These are phyloP conservation scores for Haliaeetus leucogaster DNA, from an alignment of 2,113 vertebrate genomes.

Conservation along the genomic window DNA sequence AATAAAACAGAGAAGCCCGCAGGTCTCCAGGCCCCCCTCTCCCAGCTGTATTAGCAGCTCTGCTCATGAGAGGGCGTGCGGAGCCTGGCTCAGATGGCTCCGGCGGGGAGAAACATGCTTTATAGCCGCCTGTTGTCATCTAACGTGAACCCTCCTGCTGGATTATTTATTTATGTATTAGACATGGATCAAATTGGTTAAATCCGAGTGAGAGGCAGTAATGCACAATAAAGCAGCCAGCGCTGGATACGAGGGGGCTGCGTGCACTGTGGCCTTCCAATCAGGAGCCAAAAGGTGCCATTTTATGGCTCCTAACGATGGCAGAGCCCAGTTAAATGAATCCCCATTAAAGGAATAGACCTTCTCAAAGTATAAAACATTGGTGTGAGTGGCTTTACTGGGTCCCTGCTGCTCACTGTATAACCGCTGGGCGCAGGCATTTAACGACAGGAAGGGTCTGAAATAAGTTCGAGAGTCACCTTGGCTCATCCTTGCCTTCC, in stretches of 20 bases:
- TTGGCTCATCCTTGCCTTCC: constrained; percentile 21
- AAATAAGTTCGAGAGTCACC: constrained; percentile 25
- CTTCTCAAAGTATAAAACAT: constrained; percentile 23
- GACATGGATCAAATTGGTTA: constrained; percentile 67
- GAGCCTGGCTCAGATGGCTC: constrained; percentile 57
- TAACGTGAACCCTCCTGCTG: constrained; percentile 35
- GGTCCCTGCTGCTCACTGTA: not conserved
- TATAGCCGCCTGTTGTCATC: constrained; percentile 56
- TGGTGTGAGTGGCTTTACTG: not conserved
- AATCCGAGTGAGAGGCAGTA: constrained; percentile 49
- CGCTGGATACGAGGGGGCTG: not conserved
- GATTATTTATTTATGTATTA: constrained; percentile 73
- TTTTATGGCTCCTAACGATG: constrained; percentile 58
- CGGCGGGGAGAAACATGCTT: constrained; percentile 10
- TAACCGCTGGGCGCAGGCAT: not conserved
- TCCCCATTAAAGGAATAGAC: constrained; percentile 43
- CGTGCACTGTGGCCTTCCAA: constrained; percentile 10
- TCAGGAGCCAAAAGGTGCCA: constrained; percentile 62
- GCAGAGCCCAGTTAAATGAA: constrained; percentile 49
- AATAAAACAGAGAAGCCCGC: constrained; percentile 33
- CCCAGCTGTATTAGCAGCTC: constrained; percentile 61
- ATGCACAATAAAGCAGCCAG: constrained; percentile 46
- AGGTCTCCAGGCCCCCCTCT: constrained; percentile 21
- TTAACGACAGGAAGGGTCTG: not conserved
- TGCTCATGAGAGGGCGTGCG: constrained; percentile 69